Base-by-base conservation (phyloP, 2,888 invertebrate genomes). In the Eristalinus aeneus region DNA sequence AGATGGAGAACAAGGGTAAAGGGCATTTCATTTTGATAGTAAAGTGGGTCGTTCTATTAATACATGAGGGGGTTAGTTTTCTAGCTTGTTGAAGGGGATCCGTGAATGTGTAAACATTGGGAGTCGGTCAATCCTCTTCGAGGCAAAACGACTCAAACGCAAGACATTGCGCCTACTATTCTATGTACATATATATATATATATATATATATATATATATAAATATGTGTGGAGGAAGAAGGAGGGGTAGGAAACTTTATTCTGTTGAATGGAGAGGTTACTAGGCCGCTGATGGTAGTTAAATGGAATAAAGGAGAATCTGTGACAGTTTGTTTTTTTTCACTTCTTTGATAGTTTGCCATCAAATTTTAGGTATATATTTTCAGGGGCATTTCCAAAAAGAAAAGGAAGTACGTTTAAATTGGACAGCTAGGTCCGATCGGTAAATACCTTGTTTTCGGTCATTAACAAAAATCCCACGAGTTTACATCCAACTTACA, bases 1-100 rank as follows among this genome's bases (percentile, higher is more conserved):
- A 20, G 27, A 22, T 63, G 9, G 31, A 32, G 61, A 39, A 34
- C 16, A 46, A 56, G 54, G 31, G 32, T 65, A 74, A 20, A 56
- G 23, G 53, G 58, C 60, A 60, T 76, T 79, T 67, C 36, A 63
- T 68, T 76, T 27, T 69, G 46, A n/a, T 32, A 67, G 61, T 32
- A 79, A 65, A 76, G 68, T 76, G 67, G 68, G 76, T 68, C 75
- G 60, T 68, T 76, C 53, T 68, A 65, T 53, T 31, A 63, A 56
- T 56, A 56, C 56, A 23, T 6, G 56, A 46, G 46, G 16, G 16
- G 46, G 46, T 1, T 46, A 46, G 46, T 46, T 46, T 46, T 46
- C 16, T 46, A 8, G 46, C 46, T 16, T 53, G 22, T 34, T 46
- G 46, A 74, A 39, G 54, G 36, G 56, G 63, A 63, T 31, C 54